phyloP scores from a whole-genome alignment of 2,113 vertebrate genomes.

The Perccottus glenii region DNA sequence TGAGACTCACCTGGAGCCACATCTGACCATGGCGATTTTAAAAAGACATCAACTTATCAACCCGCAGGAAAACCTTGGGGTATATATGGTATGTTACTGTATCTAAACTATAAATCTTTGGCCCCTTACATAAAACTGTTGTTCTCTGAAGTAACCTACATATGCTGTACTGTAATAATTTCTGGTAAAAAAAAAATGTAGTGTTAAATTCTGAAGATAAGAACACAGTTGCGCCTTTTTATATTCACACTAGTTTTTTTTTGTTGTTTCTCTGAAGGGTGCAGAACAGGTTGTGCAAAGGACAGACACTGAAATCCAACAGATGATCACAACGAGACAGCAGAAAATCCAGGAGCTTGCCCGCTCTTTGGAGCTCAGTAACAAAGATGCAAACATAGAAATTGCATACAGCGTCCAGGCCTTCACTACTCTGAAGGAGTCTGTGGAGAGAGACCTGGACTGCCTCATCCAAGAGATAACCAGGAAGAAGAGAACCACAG shows the following conservation, averaged over 20 bases:
- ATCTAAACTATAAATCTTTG: not conserved
- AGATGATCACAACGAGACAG: not conserved
- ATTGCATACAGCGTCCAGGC: not conserved
- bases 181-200: too few species aligned
- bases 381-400: slow-evolving; percentile 1
- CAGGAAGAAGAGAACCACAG: not conserved
- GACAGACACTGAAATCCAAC: not conserved
- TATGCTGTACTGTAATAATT: too few species aligned
- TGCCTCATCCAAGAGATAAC: not conserved
- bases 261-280: not conserved
- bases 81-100: not conserved
- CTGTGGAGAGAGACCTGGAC: not conserved
- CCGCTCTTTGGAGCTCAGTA: not conserved
- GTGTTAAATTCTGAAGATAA: not conserved
- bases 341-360: not conserved
- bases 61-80: not conserved
- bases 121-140: too few species aligned
- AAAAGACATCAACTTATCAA: not conserved
- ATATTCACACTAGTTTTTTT: not conserved
- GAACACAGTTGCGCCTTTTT: too few species aligned
- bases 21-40: not conserved
- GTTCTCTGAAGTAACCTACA: too few species aligned
- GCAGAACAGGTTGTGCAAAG: not conserved
- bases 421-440: slow-evolving; percentile 4
- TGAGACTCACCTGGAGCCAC: not conserved